phyloP scores from a whole-genome alignment of 2,888 invertebrate species.

The Portevinia maculata region DNA sequence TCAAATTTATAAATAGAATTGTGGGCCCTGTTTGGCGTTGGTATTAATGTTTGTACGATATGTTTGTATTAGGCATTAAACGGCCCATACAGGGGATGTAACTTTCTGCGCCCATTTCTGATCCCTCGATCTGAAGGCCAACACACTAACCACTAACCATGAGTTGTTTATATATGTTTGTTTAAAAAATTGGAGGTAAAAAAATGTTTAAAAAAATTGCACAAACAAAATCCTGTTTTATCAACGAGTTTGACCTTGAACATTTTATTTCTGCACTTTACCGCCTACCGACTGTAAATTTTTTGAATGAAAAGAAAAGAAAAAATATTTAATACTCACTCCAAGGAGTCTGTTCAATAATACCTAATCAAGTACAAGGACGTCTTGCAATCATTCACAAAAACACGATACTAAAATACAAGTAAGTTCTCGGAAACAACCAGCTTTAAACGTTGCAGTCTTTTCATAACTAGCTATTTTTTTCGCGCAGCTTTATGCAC shows the following conservation, averaged over 20 bases:
- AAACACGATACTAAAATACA: background rate
- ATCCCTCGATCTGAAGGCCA: too few species aligned
- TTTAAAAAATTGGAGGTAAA: too few species aligned
- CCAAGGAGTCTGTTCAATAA: background rate
- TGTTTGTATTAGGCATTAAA: too few species aligned
- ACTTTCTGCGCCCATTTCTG: too few species aligned
- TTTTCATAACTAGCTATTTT: too few species aligned
- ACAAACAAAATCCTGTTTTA: conserved; percentile 21
- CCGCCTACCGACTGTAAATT: conserved; percentile 5
- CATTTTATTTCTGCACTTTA: background rate
- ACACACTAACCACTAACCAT: too few species aligned
- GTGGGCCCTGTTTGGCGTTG: too few species aligned
- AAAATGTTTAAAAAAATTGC: too few species aligned
- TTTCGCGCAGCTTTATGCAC: background rate
- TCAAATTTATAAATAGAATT: too few species aligned
- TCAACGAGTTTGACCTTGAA: background rate
- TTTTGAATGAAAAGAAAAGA: background rate
- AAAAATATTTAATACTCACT: background rate
- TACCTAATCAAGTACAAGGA: conserved; percentile 11
- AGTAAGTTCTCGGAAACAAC: background rate
- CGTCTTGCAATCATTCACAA: background rate
- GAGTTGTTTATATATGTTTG: too few species aligned
- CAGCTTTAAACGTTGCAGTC: background rate
- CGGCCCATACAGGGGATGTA: too few species aligned
- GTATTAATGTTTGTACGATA: too few species aligned